Base-by-base conservation (phyloP, 30 jellyfish, hydroid and myxozoan genomes). In the Pseudorhiza aurosa region DNA sequence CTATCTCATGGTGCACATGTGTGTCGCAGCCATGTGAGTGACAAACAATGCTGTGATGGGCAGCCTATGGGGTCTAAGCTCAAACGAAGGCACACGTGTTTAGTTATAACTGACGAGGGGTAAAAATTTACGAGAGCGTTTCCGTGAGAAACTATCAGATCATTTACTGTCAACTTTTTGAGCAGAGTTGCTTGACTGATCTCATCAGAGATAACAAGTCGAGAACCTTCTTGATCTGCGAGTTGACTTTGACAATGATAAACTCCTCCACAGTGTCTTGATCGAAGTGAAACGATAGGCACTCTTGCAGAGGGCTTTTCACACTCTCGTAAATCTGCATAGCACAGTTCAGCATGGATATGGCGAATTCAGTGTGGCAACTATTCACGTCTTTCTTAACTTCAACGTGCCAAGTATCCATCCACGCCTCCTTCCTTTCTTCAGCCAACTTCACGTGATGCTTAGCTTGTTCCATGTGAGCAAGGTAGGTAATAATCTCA, bases 251-350 rank as follows among this genome's bases (percentile, higher is more conserved):
- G 0, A 75, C 96, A n/a, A 70, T 82, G n/a, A 92, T 94, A 58
- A 92, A 85, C 59, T 92, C 98, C 33, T 78, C 91, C n/a, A 86
- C 96, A 27, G 98, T 92, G 31, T 92, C 98, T 59, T 85, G 95
- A 78, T 85, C 87, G 47, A 92, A 92, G 59, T 85, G 95, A 44
- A 73, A 80, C 3, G 96, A 85, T 63, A 92, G 72, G 53, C 98
- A 92, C 57, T 92, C 98, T 72, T 81, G 96, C 37, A 92, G 68
- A 10, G 98, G 98, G 49, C 81, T 59, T 44, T 65, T 74, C n/a
- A 92, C 89, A 11, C 89, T 83, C 51, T 85, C 95, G 47, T 77
- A 92, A 37, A 71, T 71, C 74, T 86, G 95, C 30, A 92, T 35
- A 12, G 94, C 75, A 25, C 76, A 88, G 49, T 58, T 85, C 46